Conservation (phyloP, 35 echinoderm and acorn worm genomes). For the Heliocidaris erythrogramma region DNA sequence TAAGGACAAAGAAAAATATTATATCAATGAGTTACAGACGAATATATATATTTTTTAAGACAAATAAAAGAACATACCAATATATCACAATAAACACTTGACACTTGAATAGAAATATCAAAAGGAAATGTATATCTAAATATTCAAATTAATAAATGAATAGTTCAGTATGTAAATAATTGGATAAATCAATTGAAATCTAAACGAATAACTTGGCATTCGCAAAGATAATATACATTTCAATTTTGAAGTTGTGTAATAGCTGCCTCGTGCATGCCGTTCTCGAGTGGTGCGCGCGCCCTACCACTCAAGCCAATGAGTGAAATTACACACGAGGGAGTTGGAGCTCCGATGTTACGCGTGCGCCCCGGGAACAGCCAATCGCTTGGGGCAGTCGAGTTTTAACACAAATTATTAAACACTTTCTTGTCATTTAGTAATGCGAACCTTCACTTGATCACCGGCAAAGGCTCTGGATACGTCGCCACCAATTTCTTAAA, state of each 20-base stretch:
- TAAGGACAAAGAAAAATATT: no score
- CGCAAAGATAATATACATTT: no score
- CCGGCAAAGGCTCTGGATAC: neutral
- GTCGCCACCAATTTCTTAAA: constrained; percentile 2
- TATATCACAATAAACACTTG: no score
- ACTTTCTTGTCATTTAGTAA: constrained; percentile 55
- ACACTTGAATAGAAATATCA: no score
- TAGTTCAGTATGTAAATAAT: no score
- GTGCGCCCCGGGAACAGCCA: neutral
- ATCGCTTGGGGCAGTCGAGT: neutral
- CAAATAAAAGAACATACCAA: no score
- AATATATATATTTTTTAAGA: no score
- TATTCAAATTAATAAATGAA: no score
- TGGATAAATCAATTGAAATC: no score
- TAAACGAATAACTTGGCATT: no score
- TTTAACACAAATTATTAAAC: constrained; percentile 53
- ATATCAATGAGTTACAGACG: no score
- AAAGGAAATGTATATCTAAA: no score
- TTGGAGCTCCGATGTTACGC: neutral
- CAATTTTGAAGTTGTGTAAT: neutral
- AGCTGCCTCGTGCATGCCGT: neutral
- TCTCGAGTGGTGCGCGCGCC: neutral
- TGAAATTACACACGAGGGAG: constrained; percentile 40
- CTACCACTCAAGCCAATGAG: constrained; percentile 36
- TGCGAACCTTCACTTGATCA: constrained; percentile 36